These are phyloP conservation scores for Habroteleia sp. DNA, from an alignment of 2,888 invertebrate species.

Conservation along the genomic window DNA sequence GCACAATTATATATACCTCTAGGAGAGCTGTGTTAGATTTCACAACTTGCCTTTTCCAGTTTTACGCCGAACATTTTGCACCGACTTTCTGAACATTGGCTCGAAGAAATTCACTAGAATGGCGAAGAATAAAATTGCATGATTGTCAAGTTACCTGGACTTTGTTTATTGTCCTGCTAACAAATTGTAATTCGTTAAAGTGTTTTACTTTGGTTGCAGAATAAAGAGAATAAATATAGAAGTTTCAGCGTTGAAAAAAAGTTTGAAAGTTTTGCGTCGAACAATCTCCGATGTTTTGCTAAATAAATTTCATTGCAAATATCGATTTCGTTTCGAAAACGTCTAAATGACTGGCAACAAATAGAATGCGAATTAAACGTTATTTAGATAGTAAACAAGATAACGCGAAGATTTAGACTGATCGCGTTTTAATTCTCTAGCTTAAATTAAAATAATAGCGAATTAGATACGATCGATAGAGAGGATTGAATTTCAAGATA, in stretches of 20 bases:
- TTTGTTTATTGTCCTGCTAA: slow-evolving; percentile 31
- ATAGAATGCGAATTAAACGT: background rate
- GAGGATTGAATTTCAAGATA: slow-evolving; percentile 17
- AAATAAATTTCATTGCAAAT: slow-evolving; percentile 11
- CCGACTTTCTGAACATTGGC: slow-evolving; percentile 9
- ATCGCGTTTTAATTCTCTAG: slow-evolving; percentile 13
- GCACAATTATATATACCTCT: slow-evolving; percentile 34
- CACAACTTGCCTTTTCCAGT: slow-evolving; percentile 17
- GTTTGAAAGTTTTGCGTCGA: slow-evolving; percentile 3
- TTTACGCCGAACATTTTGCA: slow-evolving; percentile 29
- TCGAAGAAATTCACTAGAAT: slow-evolving; percentile 21
- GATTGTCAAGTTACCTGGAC: slow-evolving; percentile 22
- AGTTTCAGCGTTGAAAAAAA: slow-evolving; percentile 7
- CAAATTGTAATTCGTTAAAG: slow-evolving; percentile 40
- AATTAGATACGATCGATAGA: slow-evolving; percentile 8
- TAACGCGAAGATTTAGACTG: slow-evolving; percentile 3
- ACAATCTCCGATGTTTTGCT: slow-evolving; percentile 8
- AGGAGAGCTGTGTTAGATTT: slow-evolving; percentile 31
- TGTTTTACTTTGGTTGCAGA: slow-evolving; percentile 24
- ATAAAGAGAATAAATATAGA: slow-evolving; percentile 28
- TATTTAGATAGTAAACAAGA: background rate
- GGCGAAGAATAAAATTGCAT: slow-evolving; percentile 11
- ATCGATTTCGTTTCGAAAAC: slow-evolving; percentile 1
- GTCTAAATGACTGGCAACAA: background rate
- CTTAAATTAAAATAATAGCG: slow-evolving; percentile 34